Percentiles rank a stretch among this genome's conserved stretches.
Conservation (phyloP, 2,888 invertebrate species). For the Sinelater perroti region DNA sequence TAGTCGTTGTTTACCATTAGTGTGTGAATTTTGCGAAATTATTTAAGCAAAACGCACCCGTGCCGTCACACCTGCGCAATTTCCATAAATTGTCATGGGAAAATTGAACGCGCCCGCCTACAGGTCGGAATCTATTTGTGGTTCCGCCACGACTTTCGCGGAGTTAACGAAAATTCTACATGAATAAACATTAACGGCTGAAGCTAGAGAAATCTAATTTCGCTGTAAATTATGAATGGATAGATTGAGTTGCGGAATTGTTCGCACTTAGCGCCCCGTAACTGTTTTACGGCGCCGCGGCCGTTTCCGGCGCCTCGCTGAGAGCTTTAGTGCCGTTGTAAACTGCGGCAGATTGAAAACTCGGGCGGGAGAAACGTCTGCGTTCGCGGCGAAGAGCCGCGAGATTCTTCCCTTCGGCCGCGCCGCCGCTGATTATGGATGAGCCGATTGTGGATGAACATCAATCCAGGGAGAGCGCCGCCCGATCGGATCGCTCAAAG, state of each 20-base stretch:
- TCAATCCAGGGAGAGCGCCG: constrained; percentile 9
- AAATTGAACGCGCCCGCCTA: too few relatives aligned
- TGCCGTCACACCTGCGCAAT: too few relatives aligned
- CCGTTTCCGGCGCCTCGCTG: constrained; percentile 2
- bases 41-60: too few relatives aligned
- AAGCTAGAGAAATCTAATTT: not conserved
- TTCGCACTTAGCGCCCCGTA: constrained; percentile 11
- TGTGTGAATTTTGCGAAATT: too few relatives aligned
- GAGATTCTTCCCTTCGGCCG: not conserved
- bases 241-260: constrained; percentile 10
- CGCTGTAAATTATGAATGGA: constrained; percentile 11
- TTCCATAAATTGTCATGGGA: too few relatives aligned
- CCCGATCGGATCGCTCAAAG: constrained; percentile 14
- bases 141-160: too few relatives aligned
- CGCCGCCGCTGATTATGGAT: too few relatives aligned
- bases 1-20: too few relatives aligned
- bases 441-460: constrained; percentile 12
- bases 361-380: constrained; percentile 10
- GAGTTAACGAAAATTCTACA: not conserved
- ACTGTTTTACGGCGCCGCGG: constrained; percentile 20
- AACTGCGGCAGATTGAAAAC: constrained; percentile 24
- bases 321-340: constrained; percentile 21
- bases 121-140: too few relatives aligned
- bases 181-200: constrained; percentile 1
- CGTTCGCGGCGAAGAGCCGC: constrained; percentile 10